A percentile compares a stretch with the other conserved stretches of the same genome.
These are phyloP conservation scores for Drosophila nr. fundita DNA, from an alignment of 2,888 invertebrate genomes.

Conservation along the genomic window DNA sequence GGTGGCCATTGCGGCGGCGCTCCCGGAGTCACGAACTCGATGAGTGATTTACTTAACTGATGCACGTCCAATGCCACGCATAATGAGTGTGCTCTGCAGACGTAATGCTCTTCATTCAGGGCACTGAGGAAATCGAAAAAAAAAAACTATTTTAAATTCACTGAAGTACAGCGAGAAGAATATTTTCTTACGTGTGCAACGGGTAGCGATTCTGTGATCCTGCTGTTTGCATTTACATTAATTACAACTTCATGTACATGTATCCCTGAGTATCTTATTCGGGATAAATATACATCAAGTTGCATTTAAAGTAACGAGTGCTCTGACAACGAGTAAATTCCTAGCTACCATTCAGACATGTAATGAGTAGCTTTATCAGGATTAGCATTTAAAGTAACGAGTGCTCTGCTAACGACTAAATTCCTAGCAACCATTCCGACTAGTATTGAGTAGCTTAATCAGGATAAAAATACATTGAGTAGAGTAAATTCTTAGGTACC, in stretches of 20 bases:
- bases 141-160: constrained; percentile 15
- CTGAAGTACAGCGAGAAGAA: background rate
- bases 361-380: background rate
- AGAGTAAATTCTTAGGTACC: background rate
- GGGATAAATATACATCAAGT: background rate
- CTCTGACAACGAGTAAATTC: background rate
- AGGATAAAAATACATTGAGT: background rate
- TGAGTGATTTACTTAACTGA: constrained; percentile 65
- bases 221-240: background rate
- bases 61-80: constrained; percentile 58
- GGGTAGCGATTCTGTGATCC: background rate
- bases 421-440: background rate
- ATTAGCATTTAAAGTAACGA: background rate
- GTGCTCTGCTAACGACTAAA: background rate
- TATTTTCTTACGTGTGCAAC: background rate
- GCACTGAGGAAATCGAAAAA: constrained; percentile 11
- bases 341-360: no score
- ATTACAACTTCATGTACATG: background rate
- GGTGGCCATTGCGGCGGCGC: constrained; percentile 11
- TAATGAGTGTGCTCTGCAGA: constrained; percentile 38
- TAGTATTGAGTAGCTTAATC: background rate
- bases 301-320: background rate
- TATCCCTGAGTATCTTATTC: background rate
- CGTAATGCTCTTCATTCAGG: constrained; percentile 9
- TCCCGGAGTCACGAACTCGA: constrained; percentile 47